These are phyloP conservation scores for Sebastes aleutianus DNA, from an alignment of 2,797 vertebrate genomes.

Conservation along the genomic window DNA sequence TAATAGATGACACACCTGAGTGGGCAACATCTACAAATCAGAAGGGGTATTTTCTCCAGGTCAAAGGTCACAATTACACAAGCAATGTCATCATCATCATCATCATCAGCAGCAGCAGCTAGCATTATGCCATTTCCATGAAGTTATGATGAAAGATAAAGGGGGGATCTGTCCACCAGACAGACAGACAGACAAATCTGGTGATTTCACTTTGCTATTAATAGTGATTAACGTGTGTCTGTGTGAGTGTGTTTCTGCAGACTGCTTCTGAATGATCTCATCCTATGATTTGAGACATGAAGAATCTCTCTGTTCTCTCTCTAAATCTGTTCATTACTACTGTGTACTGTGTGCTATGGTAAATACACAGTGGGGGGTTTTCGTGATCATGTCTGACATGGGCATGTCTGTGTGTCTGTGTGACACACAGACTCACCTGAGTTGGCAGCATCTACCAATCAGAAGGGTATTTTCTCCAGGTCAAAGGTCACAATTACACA, in stretches of 20 bases:
- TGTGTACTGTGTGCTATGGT: background rate
- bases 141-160: constrained; percentile 34
- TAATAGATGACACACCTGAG: background rate
- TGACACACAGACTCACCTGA: background rate
- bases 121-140: constrained; percentile 20
- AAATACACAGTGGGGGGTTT: too few relatives aligned
- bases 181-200: constrained; percentile 21
- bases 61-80: constrained; percentile 17
- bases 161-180: constrained; percentile 25
- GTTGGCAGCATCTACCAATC: background rate
- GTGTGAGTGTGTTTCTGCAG: constrained; percentile 7
- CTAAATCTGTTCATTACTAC: constrained; percentile 8
- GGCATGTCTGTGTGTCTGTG: too few relatives aligned
- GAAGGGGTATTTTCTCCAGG: background rate
- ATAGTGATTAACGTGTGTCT: constrained; percentile 46
- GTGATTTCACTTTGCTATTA: constrained; percentile 68
- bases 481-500: constrained; percentile 18
- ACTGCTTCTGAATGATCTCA: constrained; percentile 76
- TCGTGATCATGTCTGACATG: too few relatives aligned
- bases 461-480: background rate
- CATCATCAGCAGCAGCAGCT: background rate
- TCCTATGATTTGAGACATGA: constrained; percentile 72
- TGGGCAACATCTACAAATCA: background rate
- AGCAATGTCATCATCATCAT: background rate
- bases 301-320: constrained; percentile 58